Conservation (phyloP, 2,113 vertebrate genomes). For the Istiophorus platypterus region DNA sequence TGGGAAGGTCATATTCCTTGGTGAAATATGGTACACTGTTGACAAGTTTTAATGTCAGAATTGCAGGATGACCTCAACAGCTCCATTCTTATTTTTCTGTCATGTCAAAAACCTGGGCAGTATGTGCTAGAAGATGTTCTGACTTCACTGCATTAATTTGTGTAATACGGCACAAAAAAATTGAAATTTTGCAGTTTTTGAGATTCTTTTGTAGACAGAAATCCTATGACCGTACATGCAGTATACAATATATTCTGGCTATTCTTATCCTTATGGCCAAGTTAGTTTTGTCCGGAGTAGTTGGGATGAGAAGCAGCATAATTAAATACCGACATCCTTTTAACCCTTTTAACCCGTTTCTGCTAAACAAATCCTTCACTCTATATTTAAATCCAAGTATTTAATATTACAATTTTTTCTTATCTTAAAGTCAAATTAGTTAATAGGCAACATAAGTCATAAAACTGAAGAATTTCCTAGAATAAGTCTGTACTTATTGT, state of each 20-base stretch:
- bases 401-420: background rate
- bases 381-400: background rate
- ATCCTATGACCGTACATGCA: background rate
- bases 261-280: background rate
- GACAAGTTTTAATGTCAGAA: conserved; percentile 7
- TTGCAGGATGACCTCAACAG: background rate
- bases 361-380: background rate
- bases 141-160: background rate
- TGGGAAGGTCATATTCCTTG: conserved; percentile 65
- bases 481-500: background rate
- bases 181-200: background rate
- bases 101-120: background rate
- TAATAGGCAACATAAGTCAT: background rate
- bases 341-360: background rate
- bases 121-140: background rate
- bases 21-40: conserved; percentile 42
- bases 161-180: background rate
- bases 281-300: background rate
- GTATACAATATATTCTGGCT: background rate
- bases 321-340: background rate
- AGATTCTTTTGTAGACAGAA: background rate
- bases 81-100: conserved; percentile 3
- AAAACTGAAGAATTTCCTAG: background rate
- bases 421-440: background rate
- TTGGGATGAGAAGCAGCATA: background rate